These are phyloP conservation scores for Mythimna albipuncta DNA, from an alignment of 2,888 invertebrate species.

Conservation along the genomic window DNA sequence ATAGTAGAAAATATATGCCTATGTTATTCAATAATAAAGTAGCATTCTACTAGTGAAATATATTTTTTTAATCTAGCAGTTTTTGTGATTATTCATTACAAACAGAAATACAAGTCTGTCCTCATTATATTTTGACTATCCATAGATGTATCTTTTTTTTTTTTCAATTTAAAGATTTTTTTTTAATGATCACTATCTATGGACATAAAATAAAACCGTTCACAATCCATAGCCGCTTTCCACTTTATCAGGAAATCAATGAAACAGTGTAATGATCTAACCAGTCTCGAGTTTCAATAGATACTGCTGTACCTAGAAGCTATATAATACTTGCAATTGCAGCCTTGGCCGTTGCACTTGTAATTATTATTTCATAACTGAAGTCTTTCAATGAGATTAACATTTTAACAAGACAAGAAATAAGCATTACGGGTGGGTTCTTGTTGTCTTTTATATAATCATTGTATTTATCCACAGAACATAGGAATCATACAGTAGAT, in stretches of 20 bases:
- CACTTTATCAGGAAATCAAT: constrained; percentile 16
- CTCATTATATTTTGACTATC: too few species aligned
- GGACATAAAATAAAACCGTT: neutral
- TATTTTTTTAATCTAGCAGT: too few species aligned
- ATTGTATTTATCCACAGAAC: neutral
- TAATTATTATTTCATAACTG: neutral
- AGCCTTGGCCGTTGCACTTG: neutral
- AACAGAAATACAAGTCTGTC: too few species aligned
- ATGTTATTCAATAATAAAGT: too few species aligned
- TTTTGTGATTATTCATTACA: too few species aligned
- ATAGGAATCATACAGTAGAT: too few species aligned
- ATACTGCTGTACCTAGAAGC: neutral
- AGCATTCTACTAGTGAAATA: too few species aligned
- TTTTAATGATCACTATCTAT: too few species aligned
- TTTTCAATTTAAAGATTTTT: too few species aligned
- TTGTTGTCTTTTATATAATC: neutral
- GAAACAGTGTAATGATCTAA: neutral
- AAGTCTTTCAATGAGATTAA: neutral
- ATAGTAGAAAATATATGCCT: too few species aligned
- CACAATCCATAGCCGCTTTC: neutral
- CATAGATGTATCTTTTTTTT: too few species aligned
- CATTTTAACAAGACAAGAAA: neutral
- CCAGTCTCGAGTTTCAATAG: neutral
- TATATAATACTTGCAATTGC: neutral
- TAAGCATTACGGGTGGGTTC: constrained; percentile 1